These are phyloP conservation scores for Merops nubicus DNA, from an alignment of 2,113 vertebrate species.

Conservation along the genomic window DNA sequence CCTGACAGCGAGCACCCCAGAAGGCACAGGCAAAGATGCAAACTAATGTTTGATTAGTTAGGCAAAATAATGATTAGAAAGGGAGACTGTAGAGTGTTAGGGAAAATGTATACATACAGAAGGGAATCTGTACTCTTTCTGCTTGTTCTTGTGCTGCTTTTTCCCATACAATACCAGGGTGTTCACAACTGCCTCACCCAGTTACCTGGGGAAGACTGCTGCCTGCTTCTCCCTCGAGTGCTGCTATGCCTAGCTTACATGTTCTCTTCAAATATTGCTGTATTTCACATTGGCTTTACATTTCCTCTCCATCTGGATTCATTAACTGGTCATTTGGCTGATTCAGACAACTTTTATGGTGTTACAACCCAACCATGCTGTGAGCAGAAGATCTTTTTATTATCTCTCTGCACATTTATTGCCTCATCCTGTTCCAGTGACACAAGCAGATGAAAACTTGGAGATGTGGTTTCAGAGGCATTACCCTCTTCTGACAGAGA, in stretches of 20 bases:
- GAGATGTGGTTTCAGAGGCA: neutral
- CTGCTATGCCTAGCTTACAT: neutral
- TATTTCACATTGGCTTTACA: neutral
- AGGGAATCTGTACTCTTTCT: neutral
- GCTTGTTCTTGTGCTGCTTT: neutral
- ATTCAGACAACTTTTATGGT: neutral
- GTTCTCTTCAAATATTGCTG: neutral
- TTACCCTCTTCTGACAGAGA: neutral
- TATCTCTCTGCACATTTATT: neutral
- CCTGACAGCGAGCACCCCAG: neutral
- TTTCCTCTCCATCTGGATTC: neutral
- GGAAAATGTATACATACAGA: neutral
- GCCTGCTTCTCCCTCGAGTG: neutral
- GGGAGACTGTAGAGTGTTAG: neutral
- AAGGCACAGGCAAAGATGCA: too few species aligned
- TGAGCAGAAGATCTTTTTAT: neutral
- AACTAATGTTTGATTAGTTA: too few species aligned
- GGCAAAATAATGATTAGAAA: too few species aligned
- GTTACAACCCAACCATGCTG: neutral
- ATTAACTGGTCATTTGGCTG: neutral
- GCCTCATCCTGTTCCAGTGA: neutral
- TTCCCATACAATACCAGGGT: accelerated
- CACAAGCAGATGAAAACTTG: neutral
- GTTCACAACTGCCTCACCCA: neutral
- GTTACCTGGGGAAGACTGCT: neutral